Base-by-base conservation (phyloP, 1,140 invertebrate species). In the Streblospio benedicti region DNA sequence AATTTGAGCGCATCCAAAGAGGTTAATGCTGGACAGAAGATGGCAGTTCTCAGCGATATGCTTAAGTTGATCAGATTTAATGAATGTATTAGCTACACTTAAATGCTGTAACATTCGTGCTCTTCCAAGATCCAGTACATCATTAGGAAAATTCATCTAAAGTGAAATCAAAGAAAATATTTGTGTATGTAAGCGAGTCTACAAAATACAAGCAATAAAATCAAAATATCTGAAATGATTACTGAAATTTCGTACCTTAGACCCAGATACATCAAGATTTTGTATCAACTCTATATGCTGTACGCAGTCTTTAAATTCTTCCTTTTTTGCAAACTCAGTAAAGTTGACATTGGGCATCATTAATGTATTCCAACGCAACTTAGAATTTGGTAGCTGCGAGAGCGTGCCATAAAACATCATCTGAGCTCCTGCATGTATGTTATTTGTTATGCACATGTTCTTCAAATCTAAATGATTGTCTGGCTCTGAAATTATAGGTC, bases 261-360 rank as follows among this genome's bases (percentile, higher is more conserved):
- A 59, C 23, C 57, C 57, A 3, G 57, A 59, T 28, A 59, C 45
- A 25, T 59, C 57, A 27, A 59, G 45, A 33, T 51, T 20, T 14
- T 35, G 20, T 16, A 59, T 27, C 6, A 16, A 23, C 30, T 30
- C 14, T 16, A 51, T 50, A 32, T 51, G 30, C 14, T 35, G 25
- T 31, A 59, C 20, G 20, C 57, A 59, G 23, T 27, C 47, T 2
- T 38, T 27, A 49, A 52, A 59, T 18, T 59, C 57, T 4, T n/a
- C 18, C 33, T 59, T 59, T 27, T 31, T 23, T 16, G 33, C 23
- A 50, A 59, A 59, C 27, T 59, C 57, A 2, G 33, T 12, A 18
- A 59, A 59, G 32, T 59, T 59, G 4, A 59, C 57, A 27, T 59
- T 59, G 6, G 57, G 57, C 57, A 59, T 59, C n/a, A 59, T 45